Evolutionary conservation across 2,888 invertebrate genomes (phyloP).

Genomic region (Zeuzera pyrina): DNA sequence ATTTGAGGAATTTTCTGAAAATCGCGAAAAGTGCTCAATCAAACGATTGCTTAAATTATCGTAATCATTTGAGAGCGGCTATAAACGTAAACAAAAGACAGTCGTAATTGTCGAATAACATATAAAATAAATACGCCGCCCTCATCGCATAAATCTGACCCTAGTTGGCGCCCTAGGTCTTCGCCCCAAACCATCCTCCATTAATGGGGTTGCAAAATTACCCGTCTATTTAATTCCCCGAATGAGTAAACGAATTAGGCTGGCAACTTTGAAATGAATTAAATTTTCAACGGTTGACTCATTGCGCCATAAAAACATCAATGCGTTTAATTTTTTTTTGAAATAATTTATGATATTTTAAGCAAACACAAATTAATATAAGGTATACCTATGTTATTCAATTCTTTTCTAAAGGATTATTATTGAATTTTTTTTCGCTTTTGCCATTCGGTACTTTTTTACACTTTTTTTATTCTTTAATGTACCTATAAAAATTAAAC

Average conservation of each 20-base stretch:
- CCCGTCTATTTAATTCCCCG: conserved; percentile 71
- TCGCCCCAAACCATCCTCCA: conserved; percentile 37
- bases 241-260: conserved; percentile 69
- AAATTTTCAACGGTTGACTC: conserved; percentile 61
- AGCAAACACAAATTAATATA: background rate
- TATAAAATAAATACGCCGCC: conserved; percentile 39
- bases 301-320: conserved; percentile 22
- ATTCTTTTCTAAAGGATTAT: background rate
- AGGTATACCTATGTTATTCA: background rate
- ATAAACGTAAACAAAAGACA: too few species aligned
- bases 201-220: conserved; percentile 68
- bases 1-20: too few species aligned
- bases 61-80: too few species aligned
- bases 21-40: too few species aligned
- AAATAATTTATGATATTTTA: background rate
- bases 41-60: too few species aligned
- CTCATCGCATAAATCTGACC: conserved; percentile 48
- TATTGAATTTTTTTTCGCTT: too few species aligned
- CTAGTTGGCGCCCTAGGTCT: conserved; percentile 34
- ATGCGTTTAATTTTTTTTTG: background rate
- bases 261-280: conserved; percentile 67
- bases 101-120: too few species aligned
- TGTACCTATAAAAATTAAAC: too few species aligned
- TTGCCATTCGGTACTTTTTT: too few species aligned
- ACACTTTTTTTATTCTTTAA: too few species aligned